Evolutionary conservation across 2,797 vertebrate genomes (phyloP).

Genomic region (Lagodon rhomboides): DNA sequence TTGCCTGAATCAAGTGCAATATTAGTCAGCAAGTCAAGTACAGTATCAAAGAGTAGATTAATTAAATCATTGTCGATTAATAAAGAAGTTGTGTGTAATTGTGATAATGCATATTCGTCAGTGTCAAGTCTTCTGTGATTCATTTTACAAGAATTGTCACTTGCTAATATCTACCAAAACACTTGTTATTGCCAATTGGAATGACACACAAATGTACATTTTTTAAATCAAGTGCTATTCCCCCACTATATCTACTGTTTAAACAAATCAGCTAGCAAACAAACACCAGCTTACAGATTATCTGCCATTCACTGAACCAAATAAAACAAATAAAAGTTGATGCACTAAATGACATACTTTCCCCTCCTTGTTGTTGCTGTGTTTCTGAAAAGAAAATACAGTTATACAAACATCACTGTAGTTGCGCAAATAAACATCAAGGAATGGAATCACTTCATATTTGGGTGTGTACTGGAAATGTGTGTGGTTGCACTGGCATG

Average conservation of each 20-base stretch:
- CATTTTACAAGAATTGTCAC: conserved; percentile 9
- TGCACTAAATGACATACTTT: conserved; percentile 87
- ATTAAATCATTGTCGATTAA: background rate
- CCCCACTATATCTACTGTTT: conserved; percentile 47
- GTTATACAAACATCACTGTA: conserved; percentile 81
- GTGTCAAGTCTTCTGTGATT: conserved; percentile 14
- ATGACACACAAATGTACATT: conserved; percentile 24
- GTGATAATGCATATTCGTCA: conserved; percentile 33
- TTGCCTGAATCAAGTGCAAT: background rate
- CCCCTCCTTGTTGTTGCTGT: conserved; percentile 87
- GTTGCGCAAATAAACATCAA: conserved; percentile 74
- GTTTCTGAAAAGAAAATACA: conserved; percentile 89
- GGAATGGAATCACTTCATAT: conserved; percentile 62
- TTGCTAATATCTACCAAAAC: conserved; percentile 11
- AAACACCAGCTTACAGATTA: conserved; percentile 60
- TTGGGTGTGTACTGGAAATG: conserved; percentile 31
- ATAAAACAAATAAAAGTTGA: conserved; percentile 74
- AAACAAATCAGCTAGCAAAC: conserved; percentile 57
- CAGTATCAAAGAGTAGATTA: background rate
- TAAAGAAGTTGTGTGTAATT: conserved; percentile 32
- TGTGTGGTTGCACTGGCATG: conserved; percentile 23
- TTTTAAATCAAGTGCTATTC: conserved; percentile 73
- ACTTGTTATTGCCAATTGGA: conserved; percentile 20
- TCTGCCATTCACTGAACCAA: conserved; percentile 71
- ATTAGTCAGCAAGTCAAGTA: background rate